Conservation (phyloP, 2,113 vertebrate genomes). For the Labeo rohita region DNA sequence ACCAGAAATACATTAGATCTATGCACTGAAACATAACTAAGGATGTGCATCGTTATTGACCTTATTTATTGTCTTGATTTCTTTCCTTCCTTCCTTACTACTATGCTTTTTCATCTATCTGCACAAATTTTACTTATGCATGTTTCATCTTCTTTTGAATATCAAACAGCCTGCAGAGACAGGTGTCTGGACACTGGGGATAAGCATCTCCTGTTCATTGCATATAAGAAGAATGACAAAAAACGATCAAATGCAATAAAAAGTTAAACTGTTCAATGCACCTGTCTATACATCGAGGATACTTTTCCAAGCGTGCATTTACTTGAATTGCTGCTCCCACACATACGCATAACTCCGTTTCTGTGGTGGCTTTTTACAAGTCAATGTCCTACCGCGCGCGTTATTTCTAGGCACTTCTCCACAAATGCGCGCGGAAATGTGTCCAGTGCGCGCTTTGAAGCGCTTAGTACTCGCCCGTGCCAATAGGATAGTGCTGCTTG, state of each 20-base stretch:
- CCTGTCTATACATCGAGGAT: conserved; percentile 9
- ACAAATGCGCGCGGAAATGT: not conserved
- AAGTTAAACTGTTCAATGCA: not conserved
- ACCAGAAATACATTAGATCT: conserved; percentile 30
- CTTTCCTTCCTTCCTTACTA: not conserved
- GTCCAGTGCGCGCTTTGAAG: conserved; percentile 24
- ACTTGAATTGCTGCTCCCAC: not conserved
- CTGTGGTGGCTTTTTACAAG: not conserved
- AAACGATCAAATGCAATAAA: not conserved
- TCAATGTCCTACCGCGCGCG: not conserved
- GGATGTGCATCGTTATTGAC: not conserved
- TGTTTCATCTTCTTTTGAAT: not conserved
- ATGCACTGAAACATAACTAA: not conserved
- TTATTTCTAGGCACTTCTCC: not conserved
- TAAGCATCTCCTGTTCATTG: not conserved
- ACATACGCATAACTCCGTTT: not conserved
- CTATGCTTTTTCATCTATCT: no score
- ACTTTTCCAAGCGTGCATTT: conserved; percentile 3
- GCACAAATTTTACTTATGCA: not conserved
- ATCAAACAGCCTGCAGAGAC: not conserved
- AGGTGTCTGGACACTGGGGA: not conserved
- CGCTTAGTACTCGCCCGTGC: not conserved
- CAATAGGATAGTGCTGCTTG: conserved; percentile 3
- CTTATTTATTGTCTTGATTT: conserved; percentile 9
- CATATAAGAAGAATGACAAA: not conserved